phyloP scores from a whole-genome alignment of 2,888 invertebrate species.

The Steinernema carpocapsae region DNA sequence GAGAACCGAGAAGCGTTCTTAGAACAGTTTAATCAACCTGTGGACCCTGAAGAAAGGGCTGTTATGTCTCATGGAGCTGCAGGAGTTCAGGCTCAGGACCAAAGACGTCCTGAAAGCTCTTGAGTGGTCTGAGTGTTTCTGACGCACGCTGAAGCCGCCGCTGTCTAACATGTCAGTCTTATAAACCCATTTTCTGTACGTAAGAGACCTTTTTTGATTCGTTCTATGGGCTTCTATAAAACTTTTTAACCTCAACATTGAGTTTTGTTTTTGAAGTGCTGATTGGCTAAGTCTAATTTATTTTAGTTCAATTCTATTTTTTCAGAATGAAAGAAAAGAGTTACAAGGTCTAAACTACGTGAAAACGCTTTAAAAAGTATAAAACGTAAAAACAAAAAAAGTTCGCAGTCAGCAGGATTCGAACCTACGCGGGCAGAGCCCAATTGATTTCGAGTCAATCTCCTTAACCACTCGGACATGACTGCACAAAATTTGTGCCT shows the following conservation, averaged over 20 bases:
- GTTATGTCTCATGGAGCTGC: neutral
- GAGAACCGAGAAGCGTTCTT: slow-evolving; percentile 83
- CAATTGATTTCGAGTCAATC: slow-evolving; percentile 48
- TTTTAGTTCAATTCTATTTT: too few relatives aligned
- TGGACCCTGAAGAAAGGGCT: slow-evolving; percentile 46
- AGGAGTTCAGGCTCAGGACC: neutral
- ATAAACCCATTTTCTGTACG: neutral
- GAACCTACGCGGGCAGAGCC: slow-evolving; percentile 48
- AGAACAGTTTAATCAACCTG: slow-evolving; percentile 82
- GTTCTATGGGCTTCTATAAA: slow-evolving; percentile 93
- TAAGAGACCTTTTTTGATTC: slow-evolving; percentile 74
- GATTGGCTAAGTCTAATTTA: too few relatives aligned
- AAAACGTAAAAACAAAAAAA: neutral
- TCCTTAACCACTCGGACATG: slow-evolving; percentile 44
- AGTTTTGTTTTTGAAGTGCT: too few relatives aligned
- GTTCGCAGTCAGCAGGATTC: slow-evolving; percentile 37
- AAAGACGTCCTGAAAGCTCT: neutral
- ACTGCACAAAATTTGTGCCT: neutral
- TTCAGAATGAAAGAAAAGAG: too few relatives aligned
- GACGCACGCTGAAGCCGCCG: slow-evolving; percentile 88
- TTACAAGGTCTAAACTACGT: too few relatives aligned
- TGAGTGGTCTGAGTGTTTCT: slow-evolving; percentile 69
- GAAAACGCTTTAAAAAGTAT: too few relatives aligned
- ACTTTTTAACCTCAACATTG: too few relatives aligned
- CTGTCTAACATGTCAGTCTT: slow-evolving; percentile 83